Evolutionary conservation across 2,113 vertebrate species (phyloP).

Genomic region (Turdus rufiventris): DNA sequence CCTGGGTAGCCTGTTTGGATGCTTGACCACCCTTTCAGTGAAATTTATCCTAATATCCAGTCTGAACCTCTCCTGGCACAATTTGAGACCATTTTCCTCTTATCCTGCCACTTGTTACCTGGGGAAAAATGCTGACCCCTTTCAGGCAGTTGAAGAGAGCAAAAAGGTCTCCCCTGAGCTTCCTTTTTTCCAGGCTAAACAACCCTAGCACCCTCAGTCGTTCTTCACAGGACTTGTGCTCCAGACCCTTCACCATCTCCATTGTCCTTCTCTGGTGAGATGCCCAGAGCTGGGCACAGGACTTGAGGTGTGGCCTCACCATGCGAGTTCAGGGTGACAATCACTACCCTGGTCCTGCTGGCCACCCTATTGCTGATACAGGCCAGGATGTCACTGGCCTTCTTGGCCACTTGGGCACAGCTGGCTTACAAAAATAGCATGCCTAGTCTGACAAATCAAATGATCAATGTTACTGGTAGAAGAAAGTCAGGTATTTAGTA

Average conservation of each 20-base stretch:
- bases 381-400: neutral
- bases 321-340: neutral
- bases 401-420: neutral
- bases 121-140: neutral
- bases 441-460: neutral
- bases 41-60: neutral
- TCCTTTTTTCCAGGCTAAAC: neutral
- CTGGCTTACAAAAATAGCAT: neutral
- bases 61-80: neutral
- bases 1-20: accelerated
- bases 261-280: neutral
- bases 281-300: neutral
- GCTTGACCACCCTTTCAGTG: neutral
- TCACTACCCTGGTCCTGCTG: neutral
- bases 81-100: neutral
- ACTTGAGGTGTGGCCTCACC: neutral
- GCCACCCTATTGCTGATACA: neutral
- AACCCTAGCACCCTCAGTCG: accelerated
- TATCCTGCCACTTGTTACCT: neutral
- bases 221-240: neutral
- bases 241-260: neutral
- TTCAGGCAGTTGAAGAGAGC: neutral
- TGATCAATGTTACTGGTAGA: accelerated
- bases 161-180: neutral
- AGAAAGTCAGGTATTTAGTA: neutral